phyloP scores from a whole-genome alignment of 2,888 invertebrate genomes.

The Xestia xanthographa region DNA sequence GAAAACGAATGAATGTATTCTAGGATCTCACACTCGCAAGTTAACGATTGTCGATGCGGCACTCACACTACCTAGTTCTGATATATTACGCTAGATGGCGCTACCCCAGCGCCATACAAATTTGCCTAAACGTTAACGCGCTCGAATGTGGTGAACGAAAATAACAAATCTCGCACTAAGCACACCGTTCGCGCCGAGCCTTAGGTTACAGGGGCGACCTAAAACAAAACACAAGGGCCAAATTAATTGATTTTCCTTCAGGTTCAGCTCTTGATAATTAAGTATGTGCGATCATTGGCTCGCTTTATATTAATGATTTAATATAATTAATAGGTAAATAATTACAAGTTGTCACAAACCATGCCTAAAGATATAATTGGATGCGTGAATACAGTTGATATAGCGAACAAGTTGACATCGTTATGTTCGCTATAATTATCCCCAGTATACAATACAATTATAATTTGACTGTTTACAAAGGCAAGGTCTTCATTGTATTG shows the following conservation, averaged over 20 bases:
- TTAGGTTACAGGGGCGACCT: neutral
- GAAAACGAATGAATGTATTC: no score
- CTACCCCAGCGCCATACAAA: no score
- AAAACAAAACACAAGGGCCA: neutral
- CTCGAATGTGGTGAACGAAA: no score
- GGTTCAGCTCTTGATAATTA: neutral
- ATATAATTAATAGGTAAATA: neutral
- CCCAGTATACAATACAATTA: neutral
- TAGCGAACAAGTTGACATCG: neutral
- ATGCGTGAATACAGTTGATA: neutral
- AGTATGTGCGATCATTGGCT: neutral
- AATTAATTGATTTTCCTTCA: slow-evolving; percentile 15
- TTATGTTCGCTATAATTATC: neutral
- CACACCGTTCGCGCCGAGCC: no score
- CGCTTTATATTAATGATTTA: neutral
- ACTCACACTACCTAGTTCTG: no score
- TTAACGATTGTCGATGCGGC: no score
- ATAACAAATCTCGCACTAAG: no score
- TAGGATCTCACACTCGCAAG: no score
- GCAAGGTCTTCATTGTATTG: neutral
- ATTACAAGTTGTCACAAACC: neutral
- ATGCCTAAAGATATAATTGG: neutral
- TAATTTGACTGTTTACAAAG: neutral
- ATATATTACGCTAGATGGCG: no score
- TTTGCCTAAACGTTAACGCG: no score